Conservation (phyloP, 2,797 vertebrate species). For the Steatocranus sp. region DNA sequence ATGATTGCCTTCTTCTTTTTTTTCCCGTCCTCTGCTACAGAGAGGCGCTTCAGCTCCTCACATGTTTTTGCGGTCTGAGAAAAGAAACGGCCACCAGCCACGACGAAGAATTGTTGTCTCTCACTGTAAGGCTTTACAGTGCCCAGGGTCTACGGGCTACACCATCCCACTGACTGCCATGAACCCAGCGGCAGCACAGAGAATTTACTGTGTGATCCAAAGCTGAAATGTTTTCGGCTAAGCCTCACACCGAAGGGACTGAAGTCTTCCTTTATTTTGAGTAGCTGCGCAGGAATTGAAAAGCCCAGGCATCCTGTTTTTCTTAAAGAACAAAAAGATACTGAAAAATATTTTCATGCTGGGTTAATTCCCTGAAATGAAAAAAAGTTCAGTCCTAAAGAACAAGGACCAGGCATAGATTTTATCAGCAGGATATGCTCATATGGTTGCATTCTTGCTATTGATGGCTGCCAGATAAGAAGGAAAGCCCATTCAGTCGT, state of each 20-base stretch:
- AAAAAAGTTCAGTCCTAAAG: slow-evolving; percentile 31
- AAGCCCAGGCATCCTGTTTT: slow-evolving; percentile 65
- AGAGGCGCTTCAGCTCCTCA: slow-evolving; percentile 43
- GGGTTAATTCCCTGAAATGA: slow-evolving; percentile 55
- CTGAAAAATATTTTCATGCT: slow-evolving; percentile 62
- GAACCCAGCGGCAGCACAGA: slow-evolving; percentile 29
- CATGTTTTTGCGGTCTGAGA: slow-evolving; percentile 55
- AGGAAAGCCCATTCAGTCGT: slow-evolving; percentile 22
- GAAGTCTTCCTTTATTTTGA: slow-evolving; percentile 55
- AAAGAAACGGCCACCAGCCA: slow-evolving; percentile 53
- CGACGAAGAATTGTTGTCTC: slow-evolving; percentile 47
- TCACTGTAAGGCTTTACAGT: slow-evolving; percentile 49
- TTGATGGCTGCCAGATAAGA: slow-evolving; percentile 53
- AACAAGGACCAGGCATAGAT: slow-evolving; percentile 44
- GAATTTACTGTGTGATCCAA: slow-evolving; percentile 43
- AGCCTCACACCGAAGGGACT: slow-evolving; percentile 21
- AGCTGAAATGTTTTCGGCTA: slow-evolving; percentile 48
- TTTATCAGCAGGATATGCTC: slow-evolving; percentile 56
- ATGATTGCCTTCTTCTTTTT: slow-evolving; percentile 63
- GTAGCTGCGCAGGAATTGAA: slow-evolving; percentile 58
- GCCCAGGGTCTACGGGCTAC: slow-evolving; percentile 39
- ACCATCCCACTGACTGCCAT: slow-evolving; percentile 24
- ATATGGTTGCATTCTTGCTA: slow-evolving; percentile 37
- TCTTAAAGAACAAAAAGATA: slow-evolving; percentile 60
- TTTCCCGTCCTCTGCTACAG: slow-evolving; percentile 55